A percentile compares a stretch with the other conserved stretches of the same genome.
These are phyloP conservation scores for Chrysolina oricalcia DNA, from an alignment of 2,888 invertebrate species.

Conservation along the genomic window DNA sequence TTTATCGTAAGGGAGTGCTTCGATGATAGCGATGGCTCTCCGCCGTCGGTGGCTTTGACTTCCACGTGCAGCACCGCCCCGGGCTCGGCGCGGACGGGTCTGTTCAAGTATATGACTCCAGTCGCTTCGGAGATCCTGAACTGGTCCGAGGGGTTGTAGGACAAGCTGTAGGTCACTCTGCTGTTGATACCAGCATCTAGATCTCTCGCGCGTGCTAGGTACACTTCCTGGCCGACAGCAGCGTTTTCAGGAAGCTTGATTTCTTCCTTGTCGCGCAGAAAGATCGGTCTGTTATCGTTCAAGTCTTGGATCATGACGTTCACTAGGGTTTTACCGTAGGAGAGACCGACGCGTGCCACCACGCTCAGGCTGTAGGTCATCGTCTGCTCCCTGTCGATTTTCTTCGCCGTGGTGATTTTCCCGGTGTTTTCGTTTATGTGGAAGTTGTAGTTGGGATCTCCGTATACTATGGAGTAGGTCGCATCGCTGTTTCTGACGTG, in stretches of 20 bases:
- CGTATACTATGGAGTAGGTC: slow-evolving; percentile 85
- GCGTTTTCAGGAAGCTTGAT: slow-evolving; percentile 89
- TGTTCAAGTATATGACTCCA: slow-evolving; percentile 91
- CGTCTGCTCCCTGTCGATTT: slow-evolving; percentile 89
- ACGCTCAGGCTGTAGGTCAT: slow-evolving; percentile 85
- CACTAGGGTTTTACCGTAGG: slow-evolving; percentile 85
- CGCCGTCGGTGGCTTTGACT: slow-evolving; percentile 90
- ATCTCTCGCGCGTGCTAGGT: slow-evolving; percentile 89
- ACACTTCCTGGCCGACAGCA: slow-evolving; percentile 95
- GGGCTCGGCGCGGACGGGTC: slow-evolving; percentile 84
- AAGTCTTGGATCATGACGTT: slow-evolving; percentile 88
- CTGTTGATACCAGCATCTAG: slow-evolving; percentile 93
- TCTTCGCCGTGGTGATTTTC: slow-evolving; percentile 83
- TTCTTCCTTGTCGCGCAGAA: slow-evolving; percentile 86
- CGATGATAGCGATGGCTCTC: slow-evolving; percentile 82
- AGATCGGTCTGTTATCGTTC: slow-evolving; percentile 93
- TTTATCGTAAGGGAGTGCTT: slow-evolving; percentile 82
- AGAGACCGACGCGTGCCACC: slow-evolving; percentile 84
- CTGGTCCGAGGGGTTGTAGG: slow-evolving; percentile 85
- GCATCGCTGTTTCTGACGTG: slow-evolving; percentile 73
- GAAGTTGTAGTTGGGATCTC: slow-evolving; percentile 86
- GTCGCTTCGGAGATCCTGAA: slow-evolving; percentile 90
- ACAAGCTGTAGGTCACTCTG: slow-evolving; percentile 86
- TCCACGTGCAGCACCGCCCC: slow-evolving; percentile 82
- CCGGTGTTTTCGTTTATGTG: slow-evolving; percentile 87